Evolutionary conservation across 2,888 invertebrate genomes (phyloP), one percentile per base, ranked within the genome.

Genomic region (Tinea semifulvella): DNA sequence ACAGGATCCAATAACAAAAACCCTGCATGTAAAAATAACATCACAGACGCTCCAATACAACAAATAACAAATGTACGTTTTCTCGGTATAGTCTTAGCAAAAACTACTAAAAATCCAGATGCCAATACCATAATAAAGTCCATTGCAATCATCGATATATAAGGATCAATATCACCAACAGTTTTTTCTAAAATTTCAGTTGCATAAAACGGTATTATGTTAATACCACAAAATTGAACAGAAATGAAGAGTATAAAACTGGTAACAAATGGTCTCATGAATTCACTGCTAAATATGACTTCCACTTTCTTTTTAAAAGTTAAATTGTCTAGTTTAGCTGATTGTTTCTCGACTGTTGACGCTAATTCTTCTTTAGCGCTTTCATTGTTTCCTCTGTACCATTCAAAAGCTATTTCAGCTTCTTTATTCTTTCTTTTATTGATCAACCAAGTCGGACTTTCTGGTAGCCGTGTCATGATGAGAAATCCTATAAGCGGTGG

Each of bases 401-500:
- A 49, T 50, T 49, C 57, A 26, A 58, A 70, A 1, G 57, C 49
- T 20, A 56, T 47, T 4, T 55, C 51, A 1, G 68, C 70, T 49
- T 59, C 54, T 1, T 61, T 53, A 1, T 46, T 52, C 46, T 52
- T 62, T 1, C 64, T 66, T 50, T 65, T 65, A 2, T 57, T 50
- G 18, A 69, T 55, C 19, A 69, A 47, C 70, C 70, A 70, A 3
- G 68, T 39, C 1, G 70, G 70, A 19, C 68, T 69, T 53, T 70
- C 69, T 54, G 61, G 62, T 22, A 68, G 48, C 43, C 56, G 53
- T 3, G 63, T 2, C 1, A 65, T 28, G 5, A 60, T 46, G 1
- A 50, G 6, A n/a, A 61, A 52, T 31, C 59, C 48, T 11, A 61
- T 1, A 5, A 61, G n/a, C 46, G 52, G 60, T 1, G 67, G 60